Evolutionary conservation across 2,797 vertebrate species (phyloP), one percentile per base, ranked within the genome.

Genomic region (Sebastes miniatus): DNA sequence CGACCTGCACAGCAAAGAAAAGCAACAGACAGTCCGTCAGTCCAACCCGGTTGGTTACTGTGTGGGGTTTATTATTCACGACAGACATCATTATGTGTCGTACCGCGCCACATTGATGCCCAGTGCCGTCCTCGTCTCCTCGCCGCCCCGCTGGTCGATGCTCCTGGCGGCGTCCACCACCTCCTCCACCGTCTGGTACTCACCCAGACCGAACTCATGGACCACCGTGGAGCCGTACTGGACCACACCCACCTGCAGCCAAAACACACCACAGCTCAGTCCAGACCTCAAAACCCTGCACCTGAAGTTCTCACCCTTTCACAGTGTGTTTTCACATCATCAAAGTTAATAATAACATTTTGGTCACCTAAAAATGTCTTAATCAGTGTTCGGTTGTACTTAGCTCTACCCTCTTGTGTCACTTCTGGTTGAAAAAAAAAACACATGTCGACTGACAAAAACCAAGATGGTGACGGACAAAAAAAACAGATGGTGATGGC

Each of bases 191-290:
- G 97, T 97, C 68, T 93, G 95, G 90, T 97, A 98, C 88, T 99
- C 97, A 1, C 96, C 97, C 74, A 99, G 89, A 36, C 95, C 88
- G 77, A 99, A 99, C 92, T 99, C 98, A 1, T 98, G 97, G 31
- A 99, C 97, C 2, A 97, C 98, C 0, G 96, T 93, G 75, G 97
- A 97, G 57, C 97, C 98, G 0, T 99, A 99, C 89, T 99, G 98
- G 34, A 99, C 94, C 3, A 99, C 96, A 4, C 97, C 98, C 0
- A 98, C 97, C 97, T 98, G 83, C 31, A 73, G 14, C 18, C 25
- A 63, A 47, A 80, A 74, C 29, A 79, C 24, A 59, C 9, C 56
- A 34, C 43, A 39, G 29, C n/a, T 66, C 29, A 68, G 31, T 25
- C 34, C 18, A 61, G 8, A 63, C 12, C 43, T 29, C 0, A 34